phyloP scores from a whole-genome alignment of 2,113 vertebrate genomes.

The Halcyon malimbica region DNA sequence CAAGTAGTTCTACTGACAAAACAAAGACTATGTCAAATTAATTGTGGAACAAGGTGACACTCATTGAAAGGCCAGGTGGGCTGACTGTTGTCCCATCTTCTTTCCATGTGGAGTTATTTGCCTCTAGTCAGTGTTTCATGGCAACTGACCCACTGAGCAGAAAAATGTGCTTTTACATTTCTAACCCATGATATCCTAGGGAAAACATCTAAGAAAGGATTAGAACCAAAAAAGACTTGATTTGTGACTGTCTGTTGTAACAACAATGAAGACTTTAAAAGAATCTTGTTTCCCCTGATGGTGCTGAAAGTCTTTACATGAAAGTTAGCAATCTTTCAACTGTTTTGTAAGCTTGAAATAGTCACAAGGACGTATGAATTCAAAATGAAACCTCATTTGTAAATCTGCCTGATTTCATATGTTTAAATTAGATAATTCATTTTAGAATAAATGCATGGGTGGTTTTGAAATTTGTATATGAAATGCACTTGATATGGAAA shows the following conservation, averaged over 20 bases:
- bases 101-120: not conserved
- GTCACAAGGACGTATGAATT: not conserved
- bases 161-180: not conserved
- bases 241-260: not conserved
- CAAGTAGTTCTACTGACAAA: not conserved
- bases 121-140: not conserved
- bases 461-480: slow-evolving; percentile 19
- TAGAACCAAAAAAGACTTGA: not conserved
- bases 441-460: slow-evolving; percentile 13
- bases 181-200: not conserved
- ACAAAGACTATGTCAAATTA: not conserved
- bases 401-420: not conserved
- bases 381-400: not conserved
- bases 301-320: not conserved
- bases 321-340: not conserved
- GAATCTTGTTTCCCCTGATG: not conserved
- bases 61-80: not conserved
- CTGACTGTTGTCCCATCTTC: not conserved
- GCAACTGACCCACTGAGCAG: not conserved
- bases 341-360: not conserved
- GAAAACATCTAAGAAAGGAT: not conserved
- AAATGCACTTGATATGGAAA: slow-evolving; percentile 47
- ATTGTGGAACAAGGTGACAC: not conserved
- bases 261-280: slow-evolving; percentile 3
- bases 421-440: slow-evolving; percentile 4